These are phyloP conservation scores for Platalea minor DNA, from an alignment of 2,797 vertebrate species.

Conservation along the genomic window DNA sequence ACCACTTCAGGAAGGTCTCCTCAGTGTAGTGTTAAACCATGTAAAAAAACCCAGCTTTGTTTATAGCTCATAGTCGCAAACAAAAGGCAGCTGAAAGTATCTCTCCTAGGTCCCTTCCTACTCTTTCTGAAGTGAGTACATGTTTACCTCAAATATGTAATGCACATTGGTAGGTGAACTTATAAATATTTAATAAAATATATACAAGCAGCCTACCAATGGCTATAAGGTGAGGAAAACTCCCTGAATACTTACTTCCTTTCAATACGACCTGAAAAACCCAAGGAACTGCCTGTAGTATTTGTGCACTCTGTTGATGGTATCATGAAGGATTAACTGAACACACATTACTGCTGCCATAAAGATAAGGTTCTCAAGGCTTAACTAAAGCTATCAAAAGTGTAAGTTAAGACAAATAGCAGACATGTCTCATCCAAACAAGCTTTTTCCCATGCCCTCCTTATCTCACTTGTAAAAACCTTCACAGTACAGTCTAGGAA, in stretches of 20 bases:
- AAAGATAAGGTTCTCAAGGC: background rate
- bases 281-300: background rate
- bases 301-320: background rate
- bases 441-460: background rate
- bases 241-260: background rate
- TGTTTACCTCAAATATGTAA: background rate
- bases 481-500: background rate
- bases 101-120: background rate
- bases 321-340: background rate
- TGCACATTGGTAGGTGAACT: background rate
- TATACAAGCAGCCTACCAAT: background rate
- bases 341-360: background rate
- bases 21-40: background rate
- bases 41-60: background rate
- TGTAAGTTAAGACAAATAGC: background rate
- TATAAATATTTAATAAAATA: background rate
- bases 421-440: background rate
- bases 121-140: background rate
- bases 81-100: background rate
- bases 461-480: background rate
- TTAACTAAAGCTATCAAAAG: background rate
- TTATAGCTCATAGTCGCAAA: background rate
- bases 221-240: background rate
- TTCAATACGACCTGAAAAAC: background rate
- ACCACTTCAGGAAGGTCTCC: background rate